Percentiles rank a stretch among this genome's conserved stretches.
Conservation (phyloP, 2,113 vertebrate species). For the Paramisgurnus dabryanus region DNA sequence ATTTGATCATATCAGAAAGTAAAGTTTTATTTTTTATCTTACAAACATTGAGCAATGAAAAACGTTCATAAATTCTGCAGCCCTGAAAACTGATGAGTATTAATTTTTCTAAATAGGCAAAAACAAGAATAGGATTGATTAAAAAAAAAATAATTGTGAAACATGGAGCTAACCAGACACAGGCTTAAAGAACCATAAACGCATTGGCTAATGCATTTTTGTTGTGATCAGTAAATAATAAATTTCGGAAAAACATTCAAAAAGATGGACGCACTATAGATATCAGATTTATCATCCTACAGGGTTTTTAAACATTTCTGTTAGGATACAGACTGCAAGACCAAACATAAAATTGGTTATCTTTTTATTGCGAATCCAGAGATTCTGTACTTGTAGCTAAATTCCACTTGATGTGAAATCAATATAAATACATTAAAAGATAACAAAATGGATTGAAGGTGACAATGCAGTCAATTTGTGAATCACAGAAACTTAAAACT, state of each 20-base stretch:
- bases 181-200: neutral
- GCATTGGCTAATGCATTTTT: neutral
- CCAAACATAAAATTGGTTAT: constrained; percentile 62
- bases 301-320: constrained; percentile 32
- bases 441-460: constrained; percentile 49
- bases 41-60: constrained; percentile 5
- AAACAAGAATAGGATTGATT: constrained; percentile 14
- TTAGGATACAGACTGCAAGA: constrained; percentile 53
- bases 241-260: constrained; percentile 27
- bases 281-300: neutral
- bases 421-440: constrained; percentile 78
- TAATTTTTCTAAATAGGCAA: constrained; percentile 23
- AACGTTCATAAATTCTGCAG: constrained; percentile 20
- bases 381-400: constrained; percentile 68
- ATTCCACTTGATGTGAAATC: constrained; percentile 74
- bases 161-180: neutral
- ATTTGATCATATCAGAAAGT: neutral
- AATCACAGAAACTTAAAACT: constrained; percentile 41
- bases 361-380: constrained; percentile 73
- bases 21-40: constrained; percentile 2
- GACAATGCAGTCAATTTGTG: constrained; percentile 52
- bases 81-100: constrained; percentile 44
- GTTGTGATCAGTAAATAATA: constrained; percentile 15
- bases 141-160: neutral
- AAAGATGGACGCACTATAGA: constrained; percentile 22